These are phyloP conservation scores for Incurvaria masculella DNA, from an alignment of 2,888 invertebrate species.

Conservation along the genomic window DNA sequence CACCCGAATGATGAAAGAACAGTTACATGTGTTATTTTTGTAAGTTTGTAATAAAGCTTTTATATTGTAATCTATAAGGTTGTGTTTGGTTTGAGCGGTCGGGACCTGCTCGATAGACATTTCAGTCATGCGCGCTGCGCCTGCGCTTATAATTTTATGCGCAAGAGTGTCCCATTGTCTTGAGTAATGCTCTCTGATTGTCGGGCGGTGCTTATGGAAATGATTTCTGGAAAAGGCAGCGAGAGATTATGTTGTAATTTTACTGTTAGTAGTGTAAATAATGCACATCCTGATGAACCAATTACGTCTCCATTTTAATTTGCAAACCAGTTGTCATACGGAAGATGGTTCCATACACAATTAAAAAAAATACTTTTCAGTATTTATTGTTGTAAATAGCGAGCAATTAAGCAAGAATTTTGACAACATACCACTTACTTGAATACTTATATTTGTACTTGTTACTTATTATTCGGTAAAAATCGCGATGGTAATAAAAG, in stretches of 20 bases:
- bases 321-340: background rate
- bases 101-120: background rate
- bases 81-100: background rate
- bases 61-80: background rate
- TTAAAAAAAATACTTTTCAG: no score
- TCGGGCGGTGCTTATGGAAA: constrained; percentile 10
- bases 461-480: no score
- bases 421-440: no score
- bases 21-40: no score
- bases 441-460: no score
- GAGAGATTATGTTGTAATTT: background rate
- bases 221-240: background rate
- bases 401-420: no score
- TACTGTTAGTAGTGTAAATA: background rate
- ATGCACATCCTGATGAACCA: background rate
- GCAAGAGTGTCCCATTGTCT: constrained; percentile 13
- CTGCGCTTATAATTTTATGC: constrained; percentile 10
- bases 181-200: constrained; percentile 12
- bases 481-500: background rate
- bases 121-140: background rate
- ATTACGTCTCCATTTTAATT: background rate
- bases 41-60: no score
- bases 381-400: no score
- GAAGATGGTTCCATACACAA: background rate
- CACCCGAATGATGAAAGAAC: background rate